These are phyloP conservation scores for Hydrolagus affinis DNA, from an alignment of 2,113 vertebrate genomes.

Conservation along the genomic window DNA sequence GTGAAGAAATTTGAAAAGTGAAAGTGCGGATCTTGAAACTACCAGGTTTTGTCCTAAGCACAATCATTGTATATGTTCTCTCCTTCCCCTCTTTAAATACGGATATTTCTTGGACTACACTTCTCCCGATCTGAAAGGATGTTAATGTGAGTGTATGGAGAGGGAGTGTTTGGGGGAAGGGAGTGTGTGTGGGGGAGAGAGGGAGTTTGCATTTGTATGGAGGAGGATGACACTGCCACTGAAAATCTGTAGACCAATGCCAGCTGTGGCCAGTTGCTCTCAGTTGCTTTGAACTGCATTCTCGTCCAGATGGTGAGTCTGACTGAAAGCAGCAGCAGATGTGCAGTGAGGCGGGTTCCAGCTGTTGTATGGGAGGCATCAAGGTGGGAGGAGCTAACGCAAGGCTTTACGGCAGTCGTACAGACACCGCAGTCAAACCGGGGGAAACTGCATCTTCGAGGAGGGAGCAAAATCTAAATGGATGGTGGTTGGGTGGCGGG, in stretches of 20 bases:
- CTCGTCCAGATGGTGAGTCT: background rate
- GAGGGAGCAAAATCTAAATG: background rate
- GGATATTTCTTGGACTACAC: too few species aligned
- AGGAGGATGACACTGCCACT: too few species aligned
- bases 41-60: background rate
- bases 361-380: background rate
- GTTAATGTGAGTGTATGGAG: too few species aligned
- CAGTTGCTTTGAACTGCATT: background rate
- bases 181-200: background rate
- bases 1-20: too few species aligned
- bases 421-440: too few species aligned
- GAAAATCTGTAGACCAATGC: too few species aligned
- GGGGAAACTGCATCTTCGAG: too few species aligned
- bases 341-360: background rate
- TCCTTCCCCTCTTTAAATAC: background rate
- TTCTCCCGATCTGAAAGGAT: too few species aligned
- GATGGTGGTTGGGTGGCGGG: too few species aligned
- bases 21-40: background rate
- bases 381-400: background rate
- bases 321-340: background rate
- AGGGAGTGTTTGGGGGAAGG: background rate
- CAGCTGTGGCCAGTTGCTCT: background rate
- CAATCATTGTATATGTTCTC: background rate
- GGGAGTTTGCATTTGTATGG: background rate
- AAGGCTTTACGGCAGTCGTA: too few species aligned